A percentile compares a stretch with the other conserved stretches of the same genome.
phyloP scores from a whole-genome alignment of 2,113 vertebrate genomes.

The Rhinichthys klamathensis region DNA sequence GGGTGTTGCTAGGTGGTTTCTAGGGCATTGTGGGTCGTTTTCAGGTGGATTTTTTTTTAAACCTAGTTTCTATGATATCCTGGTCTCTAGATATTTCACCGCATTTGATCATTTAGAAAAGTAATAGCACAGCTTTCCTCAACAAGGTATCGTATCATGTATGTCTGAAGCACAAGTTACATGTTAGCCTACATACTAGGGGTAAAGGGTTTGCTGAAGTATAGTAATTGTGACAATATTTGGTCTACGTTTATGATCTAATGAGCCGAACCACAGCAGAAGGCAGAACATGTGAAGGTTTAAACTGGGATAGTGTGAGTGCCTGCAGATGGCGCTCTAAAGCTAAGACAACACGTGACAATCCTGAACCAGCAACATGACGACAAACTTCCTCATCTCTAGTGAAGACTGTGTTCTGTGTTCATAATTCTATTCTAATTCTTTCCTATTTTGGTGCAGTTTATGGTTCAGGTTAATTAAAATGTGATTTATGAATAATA shows the following conservation, averaged over 20 bases:
- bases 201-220: background rate
- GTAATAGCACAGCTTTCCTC: background rate
- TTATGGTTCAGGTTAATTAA: background rate
- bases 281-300: background rate
- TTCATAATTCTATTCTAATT: too few species aligned
- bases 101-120: background rate
- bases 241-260: background rate
- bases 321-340: constrained; percentile 55
- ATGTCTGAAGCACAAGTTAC: background rate
- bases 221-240: background rate
- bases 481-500: constrained; percentile 23
- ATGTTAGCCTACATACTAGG: background rate
- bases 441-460: background rate
- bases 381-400: constrained; percentile 37
- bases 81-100: background rate
- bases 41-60: too few species aligned
- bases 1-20: too few species aligned
- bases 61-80: background rate
- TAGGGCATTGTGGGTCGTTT: too few species aligned
- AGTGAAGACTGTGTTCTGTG: background rate
- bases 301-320: background rate
- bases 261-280: background rate
- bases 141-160: background rate
- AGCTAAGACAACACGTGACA: constrained; percentile 35
- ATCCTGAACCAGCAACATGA: background rate